A percentile compares a stretch with the other conserved stretches of the same genome.
phyloP scores from a whole-genome alignment of 2,888 invertebrate species.

The Oconnorella tubifera region DNA sequence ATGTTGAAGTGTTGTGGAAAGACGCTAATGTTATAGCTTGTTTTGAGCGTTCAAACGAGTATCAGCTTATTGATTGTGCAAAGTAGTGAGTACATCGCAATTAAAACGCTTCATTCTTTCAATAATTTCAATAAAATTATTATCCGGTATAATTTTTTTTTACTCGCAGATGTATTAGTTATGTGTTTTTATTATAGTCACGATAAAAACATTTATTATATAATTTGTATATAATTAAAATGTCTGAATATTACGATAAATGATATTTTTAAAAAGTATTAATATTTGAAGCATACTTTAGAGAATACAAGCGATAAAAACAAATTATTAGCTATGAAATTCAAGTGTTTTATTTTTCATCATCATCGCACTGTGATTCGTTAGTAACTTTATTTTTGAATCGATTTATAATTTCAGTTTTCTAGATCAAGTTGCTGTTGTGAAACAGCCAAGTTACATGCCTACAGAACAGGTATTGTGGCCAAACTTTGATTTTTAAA shows the following conservation, averaged over 20 bases:
- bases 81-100: slow-evolving; percentile 69
- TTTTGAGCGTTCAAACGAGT: slow-evolving; percentile 98
- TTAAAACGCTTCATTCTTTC: not conserved
- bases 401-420: slow-evolving; percentile 31
- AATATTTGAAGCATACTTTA: too few species aligned
- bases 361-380: too few species aligned
- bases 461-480: slow-evolving; percentile 79
- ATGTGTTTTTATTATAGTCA: too few species aligned
- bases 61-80: slow-evolving; percentile 99
- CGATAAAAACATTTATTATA: too few species aligned
- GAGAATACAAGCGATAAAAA: not conserved
- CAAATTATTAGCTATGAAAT: not conserved
- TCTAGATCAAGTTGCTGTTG: slow-evolving; percentile 91
- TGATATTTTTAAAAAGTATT: not conserved
- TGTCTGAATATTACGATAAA: not conserved
- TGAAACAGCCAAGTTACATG: slow-evolving; percentile 93
- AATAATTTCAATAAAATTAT: too few species aligned
- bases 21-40: slow-evolving; percentile 94
- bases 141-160: too few species aligned
- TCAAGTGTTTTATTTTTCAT: too few species aligned
- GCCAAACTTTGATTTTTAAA: too few species aligned
- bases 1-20: slow-evolving; percentile 95
- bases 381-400: too few species aligned
- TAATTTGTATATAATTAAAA: too few species aligned
- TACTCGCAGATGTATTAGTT: too few species aligned